These are phyloP conservation scores for Spilogale gracilis DNA, from an alignment of 2,113 vertebrate genomes.

Conservation along the genomic window DNA sequence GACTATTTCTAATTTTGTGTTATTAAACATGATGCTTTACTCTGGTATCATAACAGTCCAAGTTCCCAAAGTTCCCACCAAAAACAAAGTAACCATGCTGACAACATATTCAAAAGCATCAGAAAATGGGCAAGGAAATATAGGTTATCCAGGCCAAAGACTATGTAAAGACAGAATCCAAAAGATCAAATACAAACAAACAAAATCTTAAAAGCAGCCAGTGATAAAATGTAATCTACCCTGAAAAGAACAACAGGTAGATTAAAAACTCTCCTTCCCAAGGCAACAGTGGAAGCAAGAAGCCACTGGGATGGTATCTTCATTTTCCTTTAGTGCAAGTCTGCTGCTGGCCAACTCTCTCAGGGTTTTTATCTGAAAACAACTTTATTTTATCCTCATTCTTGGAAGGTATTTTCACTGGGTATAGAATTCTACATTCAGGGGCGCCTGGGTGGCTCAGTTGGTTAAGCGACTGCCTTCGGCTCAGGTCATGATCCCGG, in stretches of 20 bases:
- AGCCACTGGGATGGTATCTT: neutral
- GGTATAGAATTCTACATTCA: slow-evolving; percentile 41
- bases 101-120: slow-evolving; percentile 42
- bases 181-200: slow-evolving; percentile 45
- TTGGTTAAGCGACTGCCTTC: too few species aligned
- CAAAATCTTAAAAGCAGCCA: neutral
- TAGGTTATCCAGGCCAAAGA: neutral
- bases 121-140: neutral
- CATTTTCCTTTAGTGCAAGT: neutral
- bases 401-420: slow-evolving; percentile 23
- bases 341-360: neutral
- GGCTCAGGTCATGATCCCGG: too few species aligned
- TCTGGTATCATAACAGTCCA: neutral
- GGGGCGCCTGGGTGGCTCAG: too few species aligned
- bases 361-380: neutral
- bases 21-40: slow-evolving; percentile 13
- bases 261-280: neutral
- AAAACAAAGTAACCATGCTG: slow-evolving; percentile 30
- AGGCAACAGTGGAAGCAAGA: neutral
- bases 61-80: neutral
- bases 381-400: neutral
- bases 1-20: slow-evolving; percentile 27
- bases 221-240: neutral
- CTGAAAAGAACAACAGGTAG: neutral
- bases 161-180: neutral